phyloP scores from a whole-genome alignment of 2,888 invertebrate genomes.

The Andrena hattorfiana region DNA sequence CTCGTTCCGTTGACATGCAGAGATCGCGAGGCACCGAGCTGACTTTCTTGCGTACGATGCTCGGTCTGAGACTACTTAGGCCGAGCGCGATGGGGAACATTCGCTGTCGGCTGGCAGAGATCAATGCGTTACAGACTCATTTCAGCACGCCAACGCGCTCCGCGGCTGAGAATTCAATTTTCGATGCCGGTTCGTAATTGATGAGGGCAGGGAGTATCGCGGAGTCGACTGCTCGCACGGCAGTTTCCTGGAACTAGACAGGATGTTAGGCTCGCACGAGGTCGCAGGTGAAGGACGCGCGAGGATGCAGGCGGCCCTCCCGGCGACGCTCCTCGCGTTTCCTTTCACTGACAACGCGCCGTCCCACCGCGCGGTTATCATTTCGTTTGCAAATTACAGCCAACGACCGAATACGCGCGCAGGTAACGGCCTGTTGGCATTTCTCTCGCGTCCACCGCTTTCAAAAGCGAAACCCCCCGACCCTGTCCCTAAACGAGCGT shows the following conservation, averaged over 20 bases:
- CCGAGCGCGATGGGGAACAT: not conserved
- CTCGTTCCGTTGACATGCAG: not conserved
- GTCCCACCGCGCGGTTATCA: conserved; percentile 59
- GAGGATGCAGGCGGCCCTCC: conserved; percentile 42
- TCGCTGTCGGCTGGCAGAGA: not conserved
- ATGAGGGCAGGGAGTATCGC: conserved; percentile 18
- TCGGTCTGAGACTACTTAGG: not conserved
- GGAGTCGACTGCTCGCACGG: conserved; percentile 19
- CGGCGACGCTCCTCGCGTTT: conserved; percentile 63
- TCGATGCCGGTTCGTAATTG: conserved; percentile 8
- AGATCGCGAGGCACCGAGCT: not conserved
- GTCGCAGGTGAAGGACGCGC: conserved; percentile 70
- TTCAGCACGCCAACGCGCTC: conserved; percentile 13
- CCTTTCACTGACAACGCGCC: conserved; percentile 65
- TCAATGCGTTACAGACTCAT: conserved; percentile 6
- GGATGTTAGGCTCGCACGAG: conserved; percentile 61
- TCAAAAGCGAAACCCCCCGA: not conserved
- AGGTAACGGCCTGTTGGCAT: conserved; percentile 57
- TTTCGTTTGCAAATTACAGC: conserved; percentile 68
- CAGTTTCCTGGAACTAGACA: conserved; percentile 58
- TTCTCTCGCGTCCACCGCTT: conserved; percentile 34
- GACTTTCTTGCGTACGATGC: not conserved
- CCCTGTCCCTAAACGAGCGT: conserved; percentile 25
- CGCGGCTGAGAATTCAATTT: conserved; percentile 41
- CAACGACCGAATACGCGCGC: conserved; percentile 42